phyloP scores from a whole-genome alignment of 2,113 vertebrate species.

The Pachypanchax playfairii region DNA sequence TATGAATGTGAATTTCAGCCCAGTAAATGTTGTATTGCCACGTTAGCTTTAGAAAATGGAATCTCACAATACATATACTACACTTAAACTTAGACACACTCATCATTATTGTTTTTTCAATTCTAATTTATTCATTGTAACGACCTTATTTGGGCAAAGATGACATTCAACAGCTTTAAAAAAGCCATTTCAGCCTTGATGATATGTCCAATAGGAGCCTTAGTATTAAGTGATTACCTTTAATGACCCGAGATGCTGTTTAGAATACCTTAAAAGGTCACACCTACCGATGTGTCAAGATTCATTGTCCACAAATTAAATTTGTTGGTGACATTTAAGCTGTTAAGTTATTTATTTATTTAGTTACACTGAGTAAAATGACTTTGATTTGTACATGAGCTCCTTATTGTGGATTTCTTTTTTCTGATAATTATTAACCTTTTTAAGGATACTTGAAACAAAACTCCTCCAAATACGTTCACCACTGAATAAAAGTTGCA shows the following conservation, averaged over 20 bases:
- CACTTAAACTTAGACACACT: constrained; percentile 7
- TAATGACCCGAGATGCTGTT: constrained; percentile 64
- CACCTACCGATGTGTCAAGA: constrained; percentile 35
- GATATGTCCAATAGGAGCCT: constrained; percentile 21
- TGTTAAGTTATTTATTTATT: too few relatives aligned
- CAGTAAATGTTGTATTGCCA: neutral
- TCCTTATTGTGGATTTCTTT: neutral
- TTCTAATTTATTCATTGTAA: constrained; percentile 3
- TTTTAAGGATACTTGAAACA: neutral
- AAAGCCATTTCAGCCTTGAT: constrained; percentile 9
- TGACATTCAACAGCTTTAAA: constrained; percentile 7
- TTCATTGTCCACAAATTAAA: constrained; percentile 57
- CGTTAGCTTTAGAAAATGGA: neutral
- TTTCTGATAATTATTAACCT: neutral
- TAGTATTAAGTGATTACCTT: constrained; percentile 60
- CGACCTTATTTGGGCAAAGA: neutral
- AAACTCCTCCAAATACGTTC: neutral
- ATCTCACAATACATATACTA: neutral
- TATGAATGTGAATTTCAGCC: constrained; percentile 13
- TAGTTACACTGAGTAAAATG: neutral
- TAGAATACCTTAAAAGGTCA: constrained; percentile 74
- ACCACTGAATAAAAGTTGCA: too few relatives aligned
- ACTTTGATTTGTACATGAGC: neutral
- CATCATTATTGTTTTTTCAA: constrained; percentile 2
- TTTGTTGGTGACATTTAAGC: constrained; percentile 53